Conservation (phyloP, 2,113 vertebrate genomes). For the Heloderma charlesbogerti region DNA sequence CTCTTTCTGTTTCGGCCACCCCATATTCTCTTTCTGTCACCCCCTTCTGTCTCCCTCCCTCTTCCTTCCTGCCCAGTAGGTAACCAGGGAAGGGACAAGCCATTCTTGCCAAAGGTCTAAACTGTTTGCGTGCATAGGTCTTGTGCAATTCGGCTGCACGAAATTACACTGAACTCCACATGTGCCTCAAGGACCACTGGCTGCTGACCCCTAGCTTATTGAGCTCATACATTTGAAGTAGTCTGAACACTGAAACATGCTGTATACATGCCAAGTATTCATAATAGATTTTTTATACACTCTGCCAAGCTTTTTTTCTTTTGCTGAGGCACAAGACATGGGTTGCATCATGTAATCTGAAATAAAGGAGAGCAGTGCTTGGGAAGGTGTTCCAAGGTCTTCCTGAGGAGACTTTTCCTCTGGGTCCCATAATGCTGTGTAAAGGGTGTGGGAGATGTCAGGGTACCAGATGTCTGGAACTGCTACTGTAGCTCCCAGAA, state of each 20-base stretch:
- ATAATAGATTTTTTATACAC: neutral
- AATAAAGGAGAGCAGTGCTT: neutral
- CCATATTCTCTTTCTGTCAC: no score
- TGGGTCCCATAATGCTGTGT: accelerated
- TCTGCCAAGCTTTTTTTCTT: neutral
- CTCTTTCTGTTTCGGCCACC: no score
- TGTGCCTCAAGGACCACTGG: no score
- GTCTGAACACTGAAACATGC: no score
- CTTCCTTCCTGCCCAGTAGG: no score
- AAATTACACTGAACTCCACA: no score
- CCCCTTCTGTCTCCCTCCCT: no score
- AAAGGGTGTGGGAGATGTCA: neutral
- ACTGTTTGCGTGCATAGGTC: no score
- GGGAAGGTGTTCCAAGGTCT: neutral
- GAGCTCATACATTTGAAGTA: neutral
- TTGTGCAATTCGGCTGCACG: no score
- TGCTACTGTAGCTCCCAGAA: slow-evolving; percentile 11
- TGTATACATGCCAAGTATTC: neutral
- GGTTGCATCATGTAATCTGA: neutral
- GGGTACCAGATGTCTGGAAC: neutral
- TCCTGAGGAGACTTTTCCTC: neutral
- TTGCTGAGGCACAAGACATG: neutral
- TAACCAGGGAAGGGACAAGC: no score
- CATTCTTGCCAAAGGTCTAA: no score
- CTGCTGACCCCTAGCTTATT: no score